These are phyloP conservation scores for Onychostoma macrolepis DNA, from an alignment of 2,113 vertebrate genomes.

Conservation along the genomic window DNA sequence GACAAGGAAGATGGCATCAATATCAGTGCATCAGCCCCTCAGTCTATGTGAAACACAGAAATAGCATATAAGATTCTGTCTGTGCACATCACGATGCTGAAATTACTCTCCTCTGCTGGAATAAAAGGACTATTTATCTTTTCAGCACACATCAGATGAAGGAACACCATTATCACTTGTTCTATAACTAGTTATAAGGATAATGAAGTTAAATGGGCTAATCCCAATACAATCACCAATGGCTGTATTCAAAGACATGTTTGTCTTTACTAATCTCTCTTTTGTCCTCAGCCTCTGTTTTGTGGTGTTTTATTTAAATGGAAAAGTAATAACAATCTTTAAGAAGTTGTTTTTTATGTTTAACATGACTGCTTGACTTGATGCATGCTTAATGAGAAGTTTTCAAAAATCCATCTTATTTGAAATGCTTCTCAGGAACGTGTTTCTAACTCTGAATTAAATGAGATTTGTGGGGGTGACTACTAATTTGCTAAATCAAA, in stretches of 20 bases:
- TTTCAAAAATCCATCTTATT: constrained; percentile 13
- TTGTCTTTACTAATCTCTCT: background rate
- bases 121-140: background rate
- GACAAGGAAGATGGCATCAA: constrained; percentile 13
- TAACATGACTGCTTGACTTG: constrained; percentile 10
- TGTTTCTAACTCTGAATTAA: background rate
- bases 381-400: constrained; percentile 1
- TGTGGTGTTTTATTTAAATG: background rate
- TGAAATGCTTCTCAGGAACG: background rate
- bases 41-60: background rate
- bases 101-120: constrained; percentile 2
- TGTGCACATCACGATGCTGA: background rate
- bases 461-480: background rate
- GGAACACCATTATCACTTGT: constrained; percentile 29
- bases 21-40: background rate
- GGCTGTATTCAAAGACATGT: constrained; percentile 1
- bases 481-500: background rate
- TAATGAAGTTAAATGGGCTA: constrained; percentile 30
- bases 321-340: background rate
- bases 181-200: constrained; percentile 36
- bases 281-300: background rate
- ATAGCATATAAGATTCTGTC: background rate
- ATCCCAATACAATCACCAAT: constrained; percentile 17
- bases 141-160: constrained; percentile 35
- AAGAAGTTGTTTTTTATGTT: background rate